A percentile compares a stretch with the other conserved stretches of the same genome.
Evolutionary conservation across 1,140 invertebrate genomes (phyloP).

Genomic region (Gryon sp.): DNA sequence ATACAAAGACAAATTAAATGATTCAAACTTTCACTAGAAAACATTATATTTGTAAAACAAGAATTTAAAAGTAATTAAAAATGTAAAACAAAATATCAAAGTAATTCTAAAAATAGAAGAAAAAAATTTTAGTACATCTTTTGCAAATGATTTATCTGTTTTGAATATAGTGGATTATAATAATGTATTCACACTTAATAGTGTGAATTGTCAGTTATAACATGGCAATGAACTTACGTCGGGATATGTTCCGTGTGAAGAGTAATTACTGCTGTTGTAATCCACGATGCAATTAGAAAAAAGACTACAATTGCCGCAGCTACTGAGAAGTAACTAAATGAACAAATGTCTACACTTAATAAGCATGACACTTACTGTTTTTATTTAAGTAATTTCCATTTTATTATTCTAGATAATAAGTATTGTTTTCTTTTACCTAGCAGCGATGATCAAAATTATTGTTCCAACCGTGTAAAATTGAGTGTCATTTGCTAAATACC

Average conservation of each 20-base stretch:
- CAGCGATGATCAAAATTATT: conserved; percentile 69
- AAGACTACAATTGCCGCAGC: conserved; percentile 63
- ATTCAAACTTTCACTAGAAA: too few relatives aligned
- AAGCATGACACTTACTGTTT: neutral
- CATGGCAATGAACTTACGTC: conserved; percentile 66
- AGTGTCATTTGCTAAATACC: conserved; percentile 75
- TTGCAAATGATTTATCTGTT: too few relatives aligned
- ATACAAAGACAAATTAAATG: neutral
- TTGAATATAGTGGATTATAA: too few relatives aligned
- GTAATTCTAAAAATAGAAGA: too few relatives aligned
- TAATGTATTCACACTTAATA: too few relatives aligned
- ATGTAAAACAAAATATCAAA: neutral
- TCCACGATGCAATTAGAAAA: conserved; percentile 73
- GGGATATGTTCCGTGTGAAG: conserved; percentile 68
- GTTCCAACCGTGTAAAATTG: conserved; percentile 73
- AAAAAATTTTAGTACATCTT: too few relatives aligned
- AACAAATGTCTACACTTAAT: neutral
- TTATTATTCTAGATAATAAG: conserved; percentile 1
- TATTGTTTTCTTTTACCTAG: too few relatives aligned
- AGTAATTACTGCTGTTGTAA: conserved; percentile 72
- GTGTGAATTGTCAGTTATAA: too few relatives aligned
- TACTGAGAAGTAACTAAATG: conserved; percentile 65
- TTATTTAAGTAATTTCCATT: neutral
- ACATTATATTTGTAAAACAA: neutral
- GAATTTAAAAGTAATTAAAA: neutral